These are phyloP conservation scores for Xiphorhynchus erythropygius DNA, from an alignment of 2,797 vertebrate genomes.

Conservation along the genomic window DNA sequence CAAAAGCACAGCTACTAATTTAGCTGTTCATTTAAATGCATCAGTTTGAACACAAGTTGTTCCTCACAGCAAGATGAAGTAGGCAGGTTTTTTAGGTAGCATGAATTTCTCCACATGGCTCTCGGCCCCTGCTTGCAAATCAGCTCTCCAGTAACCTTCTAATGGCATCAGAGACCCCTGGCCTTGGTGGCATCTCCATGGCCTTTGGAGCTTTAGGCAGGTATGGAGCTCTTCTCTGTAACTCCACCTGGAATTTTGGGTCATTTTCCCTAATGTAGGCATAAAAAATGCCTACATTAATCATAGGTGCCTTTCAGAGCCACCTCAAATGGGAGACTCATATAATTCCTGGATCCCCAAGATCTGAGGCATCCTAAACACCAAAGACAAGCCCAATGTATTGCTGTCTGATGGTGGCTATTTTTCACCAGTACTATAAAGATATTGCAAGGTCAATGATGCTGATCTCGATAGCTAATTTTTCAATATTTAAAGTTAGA, in stretches of 20 bases:
- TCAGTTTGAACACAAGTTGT: neutral
- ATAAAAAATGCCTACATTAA: neutral
- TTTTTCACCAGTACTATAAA: neutral
- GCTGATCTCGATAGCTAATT: neutral
- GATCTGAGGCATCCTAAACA: neutral
- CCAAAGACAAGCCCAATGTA: neutral
- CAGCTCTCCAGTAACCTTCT: neutral
- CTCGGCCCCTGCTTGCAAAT: neutral
- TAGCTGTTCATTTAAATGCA: conserved; percentile 6
- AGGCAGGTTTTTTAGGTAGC: neutral
- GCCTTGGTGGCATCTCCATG: neutral
- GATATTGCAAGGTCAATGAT: neutral
- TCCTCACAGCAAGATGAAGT: neutral
- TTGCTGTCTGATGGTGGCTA: neutral
- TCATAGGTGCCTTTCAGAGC: neutral
- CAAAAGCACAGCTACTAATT: neutral
- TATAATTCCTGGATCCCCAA: neutral
- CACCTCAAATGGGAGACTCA: neutral
- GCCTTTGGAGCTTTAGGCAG: neutral
- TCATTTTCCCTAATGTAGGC: neutral
- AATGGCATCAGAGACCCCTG: rapidly evolving
- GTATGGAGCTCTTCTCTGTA: neutral
- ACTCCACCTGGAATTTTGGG: neutral
- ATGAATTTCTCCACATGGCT: neutral
- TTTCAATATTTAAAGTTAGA: neutral